These are phyloP conservation scores for Armadillidium nasatum DNA, from an alignment of 1,140 invertebrate genomes.

Conservation along the genomic window DNA sequence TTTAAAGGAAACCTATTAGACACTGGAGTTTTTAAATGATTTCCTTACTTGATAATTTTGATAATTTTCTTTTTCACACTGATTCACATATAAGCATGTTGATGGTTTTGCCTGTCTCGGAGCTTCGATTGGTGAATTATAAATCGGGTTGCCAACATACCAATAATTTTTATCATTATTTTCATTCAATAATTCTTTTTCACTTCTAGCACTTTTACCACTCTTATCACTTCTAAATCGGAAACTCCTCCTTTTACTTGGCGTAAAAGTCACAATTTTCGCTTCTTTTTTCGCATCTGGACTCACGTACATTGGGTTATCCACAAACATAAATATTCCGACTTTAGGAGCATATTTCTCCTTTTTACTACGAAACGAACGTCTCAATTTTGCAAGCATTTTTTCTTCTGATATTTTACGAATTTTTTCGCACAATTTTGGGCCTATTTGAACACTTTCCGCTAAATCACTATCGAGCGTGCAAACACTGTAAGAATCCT, in stretches of 20 bases:
- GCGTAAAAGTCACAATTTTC: conserved; percentile 33
- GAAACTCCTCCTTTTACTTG: not conserved
- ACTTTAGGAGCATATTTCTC: conserved; percentile 31
- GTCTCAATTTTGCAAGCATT: conserved; percentile 40
- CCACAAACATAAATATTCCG: conserved; percentile 41
- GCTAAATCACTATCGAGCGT: conserved; percentile 33
- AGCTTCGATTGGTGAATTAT: conserved; percentile 30
- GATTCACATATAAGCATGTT: conserved; percentile 6
- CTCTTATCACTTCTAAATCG: not conserved
- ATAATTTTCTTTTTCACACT: conserved; percentile 41
- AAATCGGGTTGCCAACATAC: conserved; percentile 42
- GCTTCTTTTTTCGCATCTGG: conserved; percentile 43
- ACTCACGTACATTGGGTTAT: conserved; percentile 43
- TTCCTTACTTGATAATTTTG: conserved; percentile 32
- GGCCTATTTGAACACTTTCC: conserved; percentile 31
- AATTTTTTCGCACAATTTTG: conserved; percentile 31
- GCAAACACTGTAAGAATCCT: conserved; percentile 31
- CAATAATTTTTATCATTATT: conserved; percentile 18
- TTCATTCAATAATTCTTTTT: not conserved
- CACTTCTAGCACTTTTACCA: not conserved
- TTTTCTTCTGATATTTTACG: conserved; percentile 37
- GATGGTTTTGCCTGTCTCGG: not conserved
- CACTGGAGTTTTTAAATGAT: not conserved
- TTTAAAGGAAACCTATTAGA: not conserved
- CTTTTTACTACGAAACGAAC: conserved; percentile 40